Base-by-base conservation (phyloP, 2,113 vertebrate species). In the Chlorocebus sabaeus region DNA sequence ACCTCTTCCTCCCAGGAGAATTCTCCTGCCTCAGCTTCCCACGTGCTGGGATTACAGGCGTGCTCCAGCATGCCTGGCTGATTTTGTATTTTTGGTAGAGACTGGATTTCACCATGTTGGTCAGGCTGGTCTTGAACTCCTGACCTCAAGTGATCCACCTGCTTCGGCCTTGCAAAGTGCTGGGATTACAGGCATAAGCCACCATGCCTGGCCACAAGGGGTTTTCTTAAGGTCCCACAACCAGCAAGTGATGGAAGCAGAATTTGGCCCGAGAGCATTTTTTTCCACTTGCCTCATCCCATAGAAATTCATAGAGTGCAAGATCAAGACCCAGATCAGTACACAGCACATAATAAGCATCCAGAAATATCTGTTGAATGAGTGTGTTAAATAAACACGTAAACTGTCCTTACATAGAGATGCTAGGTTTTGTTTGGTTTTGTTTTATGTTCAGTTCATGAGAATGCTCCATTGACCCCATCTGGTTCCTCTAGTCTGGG, bases 261-360 rank as follows among this genome's bases (percentile, higher is more conserved):
- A 93, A 52, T 64, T 68, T 81, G 48, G 67, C 40, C 52, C 16
- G 30, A 25, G 12, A 20, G 76, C 30, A 68, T 25, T 75, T 61
- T 55, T 67, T 14, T 20, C 57, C 38, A 12, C 90, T 97, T 88
- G 61, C 45, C 50, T 93, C 48, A 73, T 89, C 16, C 75, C 96
- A 79, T 1, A 17, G 30, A 76, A 89, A 78, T 79, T 86, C 30
- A 38, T 85, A 61, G 38, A 82, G 45, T 57, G 13, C 16, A 78
- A 83, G 32, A 93, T 38, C 25, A 30, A 45, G 52, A 45, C 40
- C 40, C 55, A 79, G 35, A 73, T 67, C 30, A 40, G 61, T 45
- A 61, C 48, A 12, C 0, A 4, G 25, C 5, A 48, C 9, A 1
- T 35, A 55, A 20, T 6, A 38, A 52, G 55, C 35, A 43, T 17